phyloP scores from a whole-genome alignment of 2,797 vertebrate species.

The Allochrocebus solatus region DNA sequence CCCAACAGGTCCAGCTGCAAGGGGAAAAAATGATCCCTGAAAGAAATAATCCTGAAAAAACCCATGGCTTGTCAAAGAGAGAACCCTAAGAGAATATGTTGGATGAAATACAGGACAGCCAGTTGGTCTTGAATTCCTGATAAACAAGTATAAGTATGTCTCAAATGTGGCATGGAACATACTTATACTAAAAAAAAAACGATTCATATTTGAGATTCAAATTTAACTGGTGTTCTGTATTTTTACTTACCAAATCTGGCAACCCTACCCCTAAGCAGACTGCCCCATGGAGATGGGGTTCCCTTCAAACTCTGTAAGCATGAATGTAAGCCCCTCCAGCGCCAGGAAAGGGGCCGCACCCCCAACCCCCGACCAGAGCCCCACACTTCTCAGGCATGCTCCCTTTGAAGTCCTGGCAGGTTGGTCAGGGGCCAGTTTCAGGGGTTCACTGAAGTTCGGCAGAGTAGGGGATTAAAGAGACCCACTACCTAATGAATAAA shows the following conservation, averaged over 20 bases:
- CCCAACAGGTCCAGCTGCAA: conserved; percentile 37
- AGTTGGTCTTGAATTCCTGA: neutral
- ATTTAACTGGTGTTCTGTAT: neutral
- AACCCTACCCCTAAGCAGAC: neutral
- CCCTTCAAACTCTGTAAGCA: neutral
- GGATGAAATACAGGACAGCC: neutral
- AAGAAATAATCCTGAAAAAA: conserved; percentile 41
- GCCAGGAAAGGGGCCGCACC: neutral
- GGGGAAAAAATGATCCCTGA: conserved; percentile 28
- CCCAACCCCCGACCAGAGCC: neutral
- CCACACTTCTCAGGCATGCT: neutral
- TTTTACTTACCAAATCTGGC: conserved; percentile 27
- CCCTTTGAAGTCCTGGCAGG: conserved; percentile 41
- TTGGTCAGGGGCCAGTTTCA: conserved; percentile 54
- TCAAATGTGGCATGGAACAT: neutral
- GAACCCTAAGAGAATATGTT: neutral
- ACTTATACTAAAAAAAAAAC: neutral
- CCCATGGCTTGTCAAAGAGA: neutral
- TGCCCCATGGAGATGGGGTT: neutral
- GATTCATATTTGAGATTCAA: neutral
- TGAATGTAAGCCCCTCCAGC: neutral
- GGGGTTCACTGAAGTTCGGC: neutral
- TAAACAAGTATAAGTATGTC: neutral
- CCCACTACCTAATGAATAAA: conserved; percentile 61
- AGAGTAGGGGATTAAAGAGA: conserved; percentile 48